A percentile compares a stretch with the other conserved stretches of the same genome.
These are phyloP conservation scores for Oikopleura dioica DNA, from an alignment of 23 tunicate species.

Conservation along the genomic window DNA sequence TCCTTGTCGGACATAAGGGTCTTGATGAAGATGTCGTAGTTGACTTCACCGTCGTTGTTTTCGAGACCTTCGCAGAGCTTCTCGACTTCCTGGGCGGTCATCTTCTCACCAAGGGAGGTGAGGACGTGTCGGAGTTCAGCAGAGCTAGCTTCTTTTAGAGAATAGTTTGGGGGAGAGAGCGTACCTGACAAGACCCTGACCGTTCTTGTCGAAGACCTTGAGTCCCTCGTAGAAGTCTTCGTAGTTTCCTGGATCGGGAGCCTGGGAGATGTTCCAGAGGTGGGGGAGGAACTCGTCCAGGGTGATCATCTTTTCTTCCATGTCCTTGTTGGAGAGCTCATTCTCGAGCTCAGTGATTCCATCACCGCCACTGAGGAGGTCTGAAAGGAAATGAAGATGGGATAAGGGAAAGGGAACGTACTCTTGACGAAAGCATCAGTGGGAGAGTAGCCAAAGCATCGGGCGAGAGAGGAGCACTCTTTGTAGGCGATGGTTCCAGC, in stretches of 20 bases:
- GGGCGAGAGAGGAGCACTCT: constrained; percentile 6
- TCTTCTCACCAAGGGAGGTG: neutral
- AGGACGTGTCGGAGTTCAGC: neutral
- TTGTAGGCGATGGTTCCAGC: neutral
- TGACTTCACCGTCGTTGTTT: neutral
- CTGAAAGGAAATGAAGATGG: no score
- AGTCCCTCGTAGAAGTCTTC: constrained; percentile 7
- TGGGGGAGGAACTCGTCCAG: neutral
- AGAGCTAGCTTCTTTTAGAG: no score
- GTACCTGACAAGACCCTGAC: constrained; percentile 19
- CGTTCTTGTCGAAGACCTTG: constrained; percentile 12
- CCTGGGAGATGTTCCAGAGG: constrained; percentile 10
- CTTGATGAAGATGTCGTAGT: constrained; percentile 6
- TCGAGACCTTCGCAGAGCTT: neutral
- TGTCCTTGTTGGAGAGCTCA: neutral
- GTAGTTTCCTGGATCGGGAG: constrained; percentile 10
- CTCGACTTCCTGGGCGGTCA: neutral
- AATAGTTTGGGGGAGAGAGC: no score
- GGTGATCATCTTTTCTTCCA: neutral
- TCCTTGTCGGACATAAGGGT: neutral
- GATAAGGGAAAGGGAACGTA: no score
- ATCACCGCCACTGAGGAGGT: neutral
- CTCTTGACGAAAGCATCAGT: neutral
- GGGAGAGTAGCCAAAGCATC: constrained; percentile 6
- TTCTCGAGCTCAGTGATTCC: neutral